Evolutionary conservation across 2,888 invertebrate species (phyloP).

Genomic region (Chrysopilus asiliformis): DNA sequence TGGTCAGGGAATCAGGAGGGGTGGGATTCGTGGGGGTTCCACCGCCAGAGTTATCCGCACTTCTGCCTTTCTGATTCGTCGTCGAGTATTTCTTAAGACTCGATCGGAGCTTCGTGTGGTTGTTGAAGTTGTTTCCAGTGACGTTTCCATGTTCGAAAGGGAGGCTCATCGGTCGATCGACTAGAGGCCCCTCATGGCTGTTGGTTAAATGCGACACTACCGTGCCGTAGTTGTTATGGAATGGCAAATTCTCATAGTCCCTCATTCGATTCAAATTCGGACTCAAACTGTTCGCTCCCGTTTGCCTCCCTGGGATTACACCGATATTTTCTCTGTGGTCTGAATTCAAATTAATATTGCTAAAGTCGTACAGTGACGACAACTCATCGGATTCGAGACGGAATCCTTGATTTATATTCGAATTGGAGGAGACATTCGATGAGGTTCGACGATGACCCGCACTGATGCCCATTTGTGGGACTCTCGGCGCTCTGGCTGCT

Average conservation of each 20-base stretch:
- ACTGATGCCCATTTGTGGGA: constrained; percentile 35
- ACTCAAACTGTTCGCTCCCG: constrained; percentile 2
- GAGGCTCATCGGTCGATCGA: constrained; percentile 18
- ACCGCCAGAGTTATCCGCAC: constrained; percentile 32
- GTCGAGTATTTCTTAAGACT: constrained; percentile 61
- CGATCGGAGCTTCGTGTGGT: constrained; percentile 48
- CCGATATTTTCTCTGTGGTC: constrained; percentile 1
- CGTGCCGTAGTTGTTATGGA: constrained; percentile 10
- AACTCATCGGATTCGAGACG: constrained; percentile 45
- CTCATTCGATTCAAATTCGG: constrained; percentile 22
- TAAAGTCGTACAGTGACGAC: constrained; percentile 26
- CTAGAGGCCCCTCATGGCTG: background rate
- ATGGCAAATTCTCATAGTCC: constrained; percentile 25
- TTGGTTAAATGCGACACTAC: background rate
- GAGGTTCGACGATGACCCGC: constrained; percentile 58
- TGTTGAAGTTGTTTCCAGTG: background rate
- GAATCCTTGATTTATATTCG: constrained; percentile 49
- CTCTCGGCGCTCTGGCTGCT: constrained; percentile 21
- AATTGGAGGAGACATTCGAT: constrained; percentile 53
- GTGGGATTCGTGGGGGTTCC: constrained; percentile 69
- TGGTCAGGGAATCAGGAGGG: constrained; percentile 71
- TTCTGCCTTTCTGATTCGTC: constrained; percentile 40
- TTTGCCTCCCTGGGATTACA: background rate
- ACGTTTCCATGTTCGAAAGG: constrained; percentile 45
- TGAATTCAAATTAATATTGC: constrained; percentile 20